These are phyloP conservation scores for Drosophila fuyamai DNA, from an alignment of 1,140 invertebrate species.

Conservation along the genomic window DNA sequence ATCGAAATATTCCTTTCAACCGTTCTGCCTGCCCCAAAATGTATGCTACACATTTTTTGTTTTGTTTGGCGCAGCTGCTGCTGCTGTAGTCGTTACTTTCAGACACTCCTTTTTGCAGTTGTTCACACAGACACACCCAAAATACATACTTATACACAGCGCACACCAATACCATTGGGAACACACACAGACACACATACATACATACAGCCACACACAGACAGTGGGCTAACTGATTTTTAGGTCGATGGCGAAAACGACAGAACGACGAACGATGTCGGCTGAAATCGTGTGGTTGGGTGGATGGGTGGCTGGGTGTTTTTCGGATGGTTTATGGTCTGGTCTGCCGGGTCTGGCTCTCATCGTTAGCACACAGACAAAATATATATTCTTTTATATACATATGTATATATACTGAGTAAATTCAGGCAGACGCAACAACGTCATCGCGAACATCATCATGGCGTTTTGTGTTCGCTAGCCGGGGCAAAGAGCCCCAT, in stretches of 20 bases:
- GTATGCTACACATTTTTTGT: conserved; percentile 71
- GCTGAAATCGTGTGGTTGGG: conserved; percentile 40
- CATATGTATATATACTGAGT: conserved; percentile 20
- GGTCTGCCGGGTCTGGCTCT: conserved; percentile 54
- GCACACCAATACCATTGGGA: neutral
- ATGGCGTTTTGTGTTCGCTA: conserved; percentile 37
- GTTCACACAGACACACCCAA: conserved; percentile 46
- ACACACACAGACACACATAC: conserved; percentile 16
- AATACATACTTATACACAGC: conserved; percentile 7
- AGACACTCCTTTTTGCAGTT: conserved; percentile 78
- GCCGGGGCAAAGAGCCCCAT: conserved; percentile 16
- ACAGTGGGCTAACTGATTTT: conserved; percentile 75
- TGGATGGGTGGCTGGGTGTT: conserved; percentile 8
- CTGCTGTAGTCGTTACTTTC: conserved; percentile 51
- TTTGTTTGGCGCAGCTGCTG: conserved; percentile 22
- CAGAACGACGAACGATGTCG: conserved; percentile 55
- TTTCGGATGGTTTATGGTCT: conserved; percentile 43
- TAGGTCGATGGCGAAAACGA: conserved; percentile 77
- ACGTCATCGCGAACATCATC: conserved; percentile 44
- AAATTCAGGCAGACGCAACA: conserved; percentile 47
- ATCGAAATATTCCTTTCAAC: conserved; percentile 10
- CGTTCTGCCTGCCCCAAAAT: conserved; percentile 63
- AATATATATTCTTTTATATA: conserved; percentile 11
- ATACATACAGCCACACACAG: conserved; percentile 33
- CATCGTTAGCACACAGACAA: conserved; percentile 39